Percentiles rank a stretch among this genome's conserved stretches.
phyloP scores from a whole-genome alignment of 2,888 invertebrate genomes.

The Rhopalosiphum nymphaeae region DNA sequence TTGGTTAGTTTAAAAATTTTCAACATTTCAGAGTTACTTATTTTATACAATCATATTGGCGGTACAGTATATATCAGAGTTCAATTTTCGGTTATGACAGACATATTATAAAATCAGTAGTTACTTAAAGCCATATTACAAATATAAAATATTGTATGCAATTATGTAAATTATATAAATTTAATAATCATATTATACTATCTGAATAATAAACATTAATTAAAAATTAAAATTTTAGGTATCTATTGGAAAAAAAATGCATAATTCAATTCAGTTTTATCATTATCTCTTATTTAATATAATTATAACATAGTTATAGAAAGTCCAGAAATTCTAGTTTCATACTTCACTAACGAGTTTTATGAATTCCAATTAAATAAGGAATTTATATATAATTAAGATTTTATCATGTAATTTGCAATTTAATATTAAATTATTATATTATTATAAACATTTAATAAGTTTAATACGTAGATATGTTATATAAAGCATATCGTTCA shows the following conservation, averaged over 20 bases:
- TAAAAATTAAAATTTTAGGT: not conserved
- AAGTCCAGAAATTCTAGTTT: conserved; percentile 19
- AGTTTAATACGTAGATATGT: not conserved
- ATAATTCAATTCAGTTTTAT: not conserved
- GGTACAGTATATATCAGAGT: not conserved
- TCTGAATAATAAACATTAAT: not conserved
- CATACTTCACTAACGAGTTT: conserved; percentile 33
- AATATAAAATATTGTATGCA: too few species aligned
- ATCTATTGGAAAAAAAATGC: not conserved
- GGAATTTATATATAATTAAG: not conserved
- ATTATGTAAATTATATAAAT: not conserved
- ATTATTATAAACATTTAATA: not conserved
- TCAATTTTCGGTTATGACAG: not conserved
- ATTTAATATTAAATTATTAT: not conserved
- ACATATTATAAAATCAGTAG: not conserved
- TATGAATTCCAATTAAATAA: not conserved
- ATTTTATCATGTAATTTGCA: conserved; percentile 11
- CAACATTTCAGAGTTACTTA: not conserved
- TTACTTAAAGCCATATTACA: not conserved
- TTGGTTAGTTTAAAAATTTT: not conserved
- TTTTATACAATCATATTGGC: not conserved
- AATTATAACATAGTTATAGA: conserved; percentile 16
- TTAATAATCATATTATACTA: not conserved
- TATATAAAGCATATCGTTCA: not conserved
- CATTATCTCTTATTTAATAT: not conserved